Percentiles rank a stretch among this genome's conserved stretches.
Evolutionary conservation across 1,140 invertebrate species (phyloP).

Genomic region (Drosophila varians): DNA sequence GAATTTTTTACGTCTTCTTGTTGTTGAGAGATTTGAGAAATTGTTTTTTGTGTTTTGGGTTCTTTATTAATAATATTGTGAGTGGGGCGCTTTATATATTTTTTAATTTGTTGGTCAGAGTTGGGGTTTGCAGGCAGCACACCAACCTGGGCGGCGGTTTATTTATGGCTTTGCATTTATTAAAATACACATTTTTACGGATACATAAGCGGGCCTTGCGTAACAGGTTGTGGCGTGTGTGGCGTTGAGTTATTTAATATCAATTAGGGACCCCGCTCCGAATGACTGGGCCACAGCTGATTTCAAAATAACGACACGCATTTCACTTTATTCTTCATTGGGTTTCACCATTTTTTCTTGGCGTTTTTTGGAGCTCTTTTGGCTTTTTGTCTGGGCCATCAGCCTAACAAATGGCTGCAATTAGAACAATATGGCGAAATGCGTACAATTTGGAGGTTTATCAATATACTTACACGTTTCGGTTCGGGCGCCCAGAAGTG

Average conservation of each 20-base stretch:
- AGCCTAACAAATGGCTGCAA: constrained; percentile 72
- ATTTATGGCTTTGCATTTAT: constrained; percentile 80
- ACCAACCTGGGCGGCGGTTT: constrained; percentile 68
- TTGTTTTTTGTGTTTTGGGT: constrained; percentile 44
- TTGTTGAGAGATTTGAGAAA: constrained; percentile 67
- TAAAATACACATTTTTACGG: constrained; percentile 66
- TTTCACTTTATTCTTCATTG: constrained; percentile 50
- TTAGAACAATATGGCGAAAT: constrained; percentile 79
- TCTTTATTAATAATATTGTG: constrained; percentile 66
- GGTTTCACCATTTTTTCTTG: neutral
- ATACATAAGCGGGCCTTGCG: constrained; percentile 34
- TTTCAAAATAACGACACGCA: constrained; percentile 80
- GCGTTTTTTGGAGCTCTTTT: neutral
- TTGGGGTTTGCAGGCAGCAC: neutral
- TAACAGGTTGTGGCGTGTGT: constrained; percentile 59
- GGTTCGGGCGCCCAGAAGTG: neutral
- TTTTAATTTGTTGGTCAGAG: neutral
- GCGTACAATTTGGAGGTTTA: constrained; percentile 63
- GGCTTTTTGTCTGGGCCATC: constrained; percentile 1
- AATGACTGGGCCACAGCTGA: constrained; percentile 61
- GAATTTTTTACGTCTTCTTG: constrained; percentile 1
- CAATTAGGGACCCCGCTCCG: constrained; percentile 53
- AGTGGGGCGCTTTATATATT: neutral
- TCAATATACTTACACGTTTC: constrained; percentile 23
- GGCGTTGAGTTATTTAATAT: constrained; percentile 72